Percentiles rank a stretch among this genome's conserved stretches.
Conservation (phyloP, 2,113 vertebrate species). For the Notothenia rossii region DNA sequence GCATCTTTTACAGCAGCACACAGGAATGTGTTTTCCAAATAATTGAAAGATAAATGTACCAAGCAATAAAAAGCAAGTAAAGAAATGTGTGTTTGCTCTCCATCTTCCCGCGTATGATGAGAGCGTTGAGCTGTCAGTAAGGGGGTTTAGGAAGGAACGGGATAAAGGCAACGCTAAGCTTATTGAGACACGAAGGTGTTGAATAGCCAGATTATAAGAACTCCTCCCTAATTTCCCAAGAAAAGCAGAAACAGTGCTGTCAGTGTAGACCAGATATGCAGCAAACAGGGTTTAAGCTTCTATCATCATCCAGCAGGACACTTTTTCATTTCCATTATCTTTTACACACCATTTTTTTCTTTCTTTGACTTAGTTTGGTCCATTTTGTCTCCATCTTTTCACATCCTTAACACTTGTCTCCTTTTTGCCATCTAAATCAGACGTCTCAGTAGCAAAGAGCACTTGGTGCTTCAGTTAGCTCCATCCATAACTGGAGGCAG, state of each 20-base stretch:
- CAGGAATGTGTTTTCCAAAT: slow-evolving; percentile 4
- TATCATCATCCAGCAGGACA: slow-evolving; percentile 67
- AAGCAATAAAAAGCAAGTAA: slow-evolving; percentile 23
- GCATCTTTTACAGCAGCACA: slow-evolving; percentile 33
- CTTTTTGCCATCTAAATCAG: slow-evolving; percentile 42
- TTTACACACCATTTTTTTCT: slow-evolving; percentile 30
- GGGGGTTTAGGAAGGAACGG: slow-evolving; percentile 54
- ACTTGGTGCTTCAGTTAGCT: slow-evolving; percentile 23
- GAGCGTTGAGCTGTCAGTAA: slow-evolving; percentile 56
- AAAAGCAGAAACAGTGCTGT: slow-evolving; percentile 57
- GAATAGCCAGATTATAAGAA: slow-evolving; percentile 75
- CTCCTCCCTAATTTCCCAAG: slow-evolving; percentile 69
- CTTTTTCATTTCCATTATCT: slow-evolving; percentile 68
- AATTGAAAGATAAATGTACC: slow-evolving; percentile 24
- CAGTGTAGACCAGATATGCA: slow-evolving; percentile 61
- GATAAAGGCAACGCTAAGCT: slow-evolving; percentile 70
- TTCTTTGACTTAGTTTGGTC: slow-evolving; percentile 19
- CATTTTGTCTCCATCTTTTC: slow-evolving; percentile 13
- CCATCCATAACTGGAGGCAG: slow-evolving; percentile 39
- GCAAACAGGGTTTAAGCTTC: slow-evolving; percentile 66
- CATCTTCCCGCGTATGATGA: slow-evolving; percentile 15
- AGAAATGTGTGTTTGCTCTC: slow-evolving; percentile 18
- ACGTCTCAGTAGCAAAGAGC: slow-evolving; percentile 1
- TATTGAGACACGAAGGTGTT: slow-evolving; percentile 76
- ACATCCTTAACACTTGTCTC: not conserved